These are phyloP conservation scores for Equus przewalskii DNA, from an alignment of 2,113 vertebrate genomes.

Conservation along the genomic window DNA sequence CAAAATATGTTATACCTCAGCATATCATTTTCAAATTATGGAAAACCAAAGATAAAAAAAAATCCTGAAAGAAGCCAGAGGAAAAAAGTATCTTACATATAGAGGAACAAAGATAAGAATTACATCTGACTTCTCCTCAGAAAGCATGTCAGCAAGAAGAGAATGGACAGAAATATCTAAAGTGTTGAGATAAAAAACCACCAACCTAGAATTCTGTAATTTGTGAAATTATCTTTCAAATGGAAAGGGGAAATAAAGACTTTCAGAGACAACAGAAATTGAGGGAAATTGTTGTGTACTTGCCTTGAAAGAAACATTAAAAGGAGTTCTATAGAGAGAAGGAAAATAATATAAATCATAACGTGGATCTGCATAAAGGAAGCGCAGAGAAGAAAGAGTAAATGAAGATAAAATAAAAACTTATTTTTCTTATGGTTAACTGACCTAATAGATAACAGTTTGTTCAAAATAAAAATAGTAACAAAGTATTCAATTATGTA, in stretches of 20 bases:
- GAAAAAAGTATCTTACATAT: too few relatives aligned
- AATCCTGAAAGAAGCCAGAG: not conserved
- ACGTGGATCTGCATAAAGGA: not conserved
- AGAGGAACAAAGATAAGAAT: not conserved
- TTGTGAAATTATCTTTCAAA: too few relatives aligned
- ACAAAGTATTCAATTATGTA: not conserved
- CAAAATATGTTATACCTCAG: not conserved
- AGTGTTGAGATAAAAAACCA: too few relatives aligned
- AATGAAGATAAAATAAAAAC: not conserved
- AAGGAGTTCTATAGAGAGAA: not conserved
- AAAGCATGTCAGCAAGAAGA: not conserved
- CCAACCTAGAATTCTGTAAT: not conserved
- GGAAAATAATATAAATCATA: not conserved
- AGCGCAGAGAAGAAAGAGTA: not conserved
- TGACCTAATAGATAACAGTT: not conserved
- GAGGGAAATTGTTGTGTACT: not conserved
- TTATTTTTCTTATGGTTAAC: not conserved
- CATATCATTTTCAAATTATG: not conserved
- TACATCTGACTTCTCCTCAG: not conserved
- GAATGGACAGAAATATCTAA: not conserved
- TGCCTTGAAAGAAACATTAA: not conserved
- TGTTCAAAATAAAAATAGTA: not conserved
- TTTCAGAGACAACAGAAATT: not conserved
- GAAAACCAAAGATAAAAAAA: not conserved
- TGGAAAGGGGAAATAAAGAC: not conserved